Percentiles rank a stretch among this genome's conserved stretches.
Conservation (phyloP, 2,888 invertebrate species). For the Pandemis cinnamomeana region DNA sequence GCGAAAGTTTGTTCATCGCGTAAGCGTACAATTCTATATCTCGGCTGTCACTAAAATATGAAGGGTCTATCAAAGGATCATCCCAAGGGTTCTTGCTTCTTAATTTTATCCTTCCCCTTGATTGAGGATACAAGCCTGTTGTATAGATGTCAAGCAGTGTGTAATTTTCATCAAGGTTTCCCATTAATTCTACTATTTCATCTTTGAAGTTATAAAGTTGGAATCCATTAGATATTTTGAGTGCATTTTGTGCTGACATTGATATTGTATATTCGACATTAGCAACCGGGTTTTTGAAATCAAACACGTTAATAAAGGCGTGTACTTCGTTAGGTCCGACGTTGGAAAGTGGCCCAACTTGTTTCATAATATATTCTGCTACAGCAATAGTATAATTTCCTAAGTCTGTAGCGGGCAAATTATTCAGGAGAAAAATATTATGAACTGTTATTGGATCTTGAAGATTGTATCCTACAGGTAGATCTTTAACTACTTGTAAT, state of each 20-base stretch:
- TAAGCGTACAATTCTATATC: background rate
- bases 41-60: background rate
- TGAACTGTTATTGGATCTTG: constrained; percentile 4
- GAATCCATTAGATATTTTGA: background rate
- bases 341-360: background rate
- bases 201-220: background rate
- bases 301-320: background rate
- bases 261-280: constrained; percentile 1
- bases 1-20: background rate
- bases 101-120: constrained; percentile 2
- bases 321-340: background rate
- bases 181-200: background rate
- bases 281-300: background rate
- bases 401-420: background rate
- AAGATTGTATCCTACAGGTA: constrained; percentile 5
- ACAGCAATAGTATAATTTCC: background rate
- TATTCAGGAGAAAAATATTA: background rate
- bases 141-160: background rate
- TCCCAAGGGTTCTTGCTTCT: constrained; percentile 5
- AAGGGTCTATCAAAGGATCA: background rate
- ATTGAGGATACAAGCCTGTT: background rate
- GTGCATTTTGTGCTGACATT: background rate
- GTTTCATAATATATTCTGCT: background rate
- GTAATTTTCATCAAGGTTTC: background rate
- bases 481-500: background rate